Evolutionary conservation across 2,888 invertebrate species (phyloP).

Genomic region (Oscheius sp.): DNA sequence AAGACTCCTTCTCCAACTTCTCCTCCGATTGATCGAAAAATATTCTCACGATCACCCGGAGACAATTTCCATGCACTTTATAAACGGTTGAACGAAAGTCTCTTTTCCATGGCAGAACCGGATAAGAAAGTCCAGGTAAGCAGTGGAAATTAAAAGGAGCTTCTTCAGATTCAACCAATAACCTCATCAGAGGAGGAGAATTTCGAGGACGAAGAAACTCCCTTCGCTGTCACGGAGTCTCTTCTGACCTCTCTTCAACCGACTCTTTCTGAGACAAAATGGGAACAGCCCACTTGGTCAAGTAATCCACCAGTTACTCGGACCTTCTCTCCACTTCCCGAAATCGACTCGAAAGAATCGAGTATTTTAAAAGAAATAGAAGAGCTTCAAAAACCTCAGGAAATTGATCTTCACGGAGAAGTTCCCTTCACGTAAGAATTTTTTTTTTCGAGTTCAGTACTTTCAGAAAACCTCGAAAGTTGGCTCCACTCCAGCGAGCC

Average conservation of each 20-base stretch:
- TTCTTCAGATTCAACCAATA: not conserved
- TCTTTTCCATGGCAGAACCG: conserved; percentile 4
- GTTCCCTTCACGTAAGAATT: not conserved
- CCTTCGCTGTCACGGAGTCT: conserved; percentile 19
- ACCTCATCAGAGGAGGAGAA: no score
- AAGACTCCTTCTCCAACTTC: not conserved
- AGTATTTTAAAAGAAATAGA: not conserved
- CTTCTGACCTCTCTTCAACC: not conserved
- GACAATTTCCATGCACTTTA: conserved; percentile 23
- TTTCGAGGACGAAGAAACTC: conserved; percentile 4
- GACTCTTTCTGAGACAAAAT: not conserved
- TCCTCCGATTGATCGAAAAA: not conserved
- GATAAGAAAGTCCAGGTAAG: not conserved
- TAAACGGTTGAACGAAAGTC: conserved; percentile 1
- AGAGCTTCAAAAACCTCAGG: not conserved
- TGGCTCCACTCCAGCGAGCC: conserved; percentile 10
- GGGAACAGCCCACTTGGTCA: not conserved
- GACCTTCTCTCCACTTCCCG: conserved; percentile 9
- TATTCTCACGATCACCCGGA: conserved; percentile 1
- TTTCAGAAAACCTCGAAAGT: not conserved
- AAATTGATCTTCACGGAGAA: not conserved
- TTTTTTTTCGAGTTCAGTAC: not conserved
- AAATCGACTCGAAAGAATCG: no score
- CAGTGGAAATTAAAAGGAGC: not conserved
- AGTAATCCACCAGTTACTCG: conserved; percentile 5